Base-by-base conservation (phyloP, 2,888 invertebrate species). In the Brenthis daphne region DNA sequence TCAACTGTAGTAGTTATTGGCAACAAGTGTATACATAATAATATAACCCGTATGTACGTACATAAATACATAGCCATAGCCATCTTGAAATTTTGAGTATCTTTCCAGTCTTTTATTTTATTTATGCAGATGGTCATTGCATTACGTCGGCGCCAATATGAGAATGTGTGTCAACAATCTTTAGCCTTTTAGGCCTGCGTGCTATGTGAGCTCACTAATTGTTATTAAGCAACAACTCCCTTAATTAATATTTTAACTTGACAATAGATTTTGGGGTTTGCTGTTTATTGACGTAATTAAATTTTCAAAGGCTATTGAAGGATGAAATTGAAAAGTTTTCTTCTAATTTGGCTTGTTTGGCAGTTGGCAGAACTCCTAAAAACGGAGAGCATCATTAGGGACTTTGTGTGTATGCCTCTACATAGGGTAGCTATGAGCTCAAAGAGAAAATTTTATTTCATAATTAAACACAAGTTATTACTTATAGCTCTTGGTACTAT, bases 201-300 rank as follows among this genome's bases (percentile, higher is more conserved):
- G 72, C 73, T 70, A 74, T 65, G 64, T 74, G 69, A 76, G 71
- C 43, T 29, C 56, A 54, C 61, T 73, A 75, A 75, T 75, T 74
- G 70, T 71, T 68, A 70, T 72, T 66, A 70, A 71, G 57, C 64
- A 65, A 68, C 64, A 55, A 65, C 37, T 20, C 57, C 56, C 57
- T 61, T 50, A 47, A 68, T 20, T 72, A 63, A 67, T 51, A 56
- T 76, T 75, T 79, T 78, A 79, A 77, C 76, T 75, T 71, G 70
- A 73, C 75, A 75, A 79, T 43, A 43, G 11, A 43, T 43, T 8
- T 43, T 29, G 29, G 29, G 29, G 5, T 43, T 43, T 43, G 11
- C 11, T 43, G 11, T 11, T 11, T 43, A 43, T 43, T 8, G 11
- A 11, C 0, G 37, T 43, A 43, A 37, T 37, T 37, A 8, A 8